Base-by-base conservation (phyloP, 2,797 vertebrate species). In the Rhynchonycteris naso region DNA sequence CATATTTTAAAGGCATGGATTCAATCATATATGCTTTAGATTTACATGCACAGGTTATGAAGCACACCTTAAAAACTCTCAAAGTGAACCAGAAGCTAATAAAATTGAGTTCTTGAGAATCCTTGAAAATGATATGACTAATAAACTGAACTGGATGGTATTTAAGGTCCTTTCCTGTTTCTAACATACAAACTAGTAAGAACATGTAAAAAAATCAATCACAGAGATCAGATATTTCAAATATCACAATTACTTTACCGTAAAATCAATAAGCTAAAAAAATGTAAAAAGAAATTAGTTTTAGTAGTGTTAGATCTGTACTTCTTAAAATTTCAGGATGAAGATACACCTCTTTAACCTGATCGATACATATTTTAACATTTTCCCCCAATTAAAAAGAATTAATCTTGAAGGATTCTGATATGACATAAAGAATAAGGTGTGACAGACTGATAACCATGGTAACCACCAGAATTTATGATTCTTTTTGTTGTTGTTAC, bases 341-440 rank as follows among this genome's bases (percentile, higher is more conserved):
- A 81, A 87, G 52, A 66, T 66, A 59, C 72, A 71, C 21, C 26
- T 66, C 52, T 56, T 80, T 68, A 91, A 91, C 8, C 38, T 52
- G 58, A 35, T 68, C 72, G 66, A 86, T 21, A 91, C 15, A 38
- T 18, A 91, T 26, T 65, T 90, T 56, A 91, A 87, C 38, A 93
- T 50, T 30, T 8, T 4, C 35, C 19, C 8, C 5, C 6, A 79
- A n/a, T 56, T 58, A 85, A 72, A 65, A 82, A 38, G 28, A 68
- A 33, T 68, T 35, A 33, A 68, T 68, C 74, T 76, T 76, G 19
- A 76, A 56, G 69, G 47, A 91, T 63, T 78, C 69, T 54, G 54
- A 50, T 19, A 47, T 33, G 52, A 82, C 61, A 47, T n/a, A 81
- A 59, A 74, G 26, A 21, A 76, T 91, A 13, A 65, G 7, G 47